A percentile compares a stretch with the other conserved stretches of the same genome.
phyloP scores from a whole-genome alignment of 2,113 vertebrate genomes.

The Labeo catla region DNA sequence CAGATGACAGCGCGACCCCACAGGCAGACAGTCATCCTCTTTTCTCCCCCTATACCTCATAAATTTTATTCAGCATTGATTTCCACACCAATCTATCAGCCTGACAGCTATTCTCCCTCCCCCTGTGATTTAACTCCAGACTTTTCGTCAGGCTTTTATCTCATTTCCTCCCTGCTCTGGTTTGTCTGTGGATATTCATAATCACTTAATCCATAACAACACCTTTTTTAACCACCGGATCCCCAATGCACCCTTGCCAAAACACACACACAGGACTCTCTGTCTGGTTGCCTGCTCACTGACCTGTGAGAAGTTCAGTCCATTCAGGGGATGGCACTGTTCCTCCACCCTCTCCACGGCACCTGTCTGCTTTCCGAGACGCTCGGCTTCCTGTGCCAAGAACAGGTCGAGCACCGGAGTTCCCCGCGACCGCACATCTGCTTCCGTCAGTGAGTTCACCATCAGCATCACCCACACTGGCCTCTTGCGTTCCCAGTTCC shows the following conservation, averaged over 20 bases:
- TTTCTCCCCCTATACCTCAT: slow-evolving; percentile 37
- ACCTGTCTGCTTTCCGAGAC: slow-evolving; percentile 88
- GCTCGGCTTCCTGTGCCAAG: slow-evolving; percentile 93
- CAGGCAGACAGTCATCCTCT: slow-evolving; percentile 32
- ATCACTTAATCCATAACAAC: slow-evolving; percentile 36
- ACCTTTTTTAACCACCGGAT: slow-evolving; percentile 26
- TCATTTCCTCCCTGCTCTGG: slow-evolving; percentile 7
- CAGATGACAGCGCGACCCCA: slow-evolving; percentile 16
- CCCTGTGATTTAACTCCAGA: slow-evolving; percentile 25
- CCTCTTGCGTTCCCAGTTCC: slow-evolving; percentile 98
- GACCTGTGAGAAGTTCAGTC: slow-evolving; percentile 98
- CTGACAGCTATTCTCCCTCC: slow-evolving; percentile 11
- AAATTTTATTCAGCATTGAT: slow-evolving; percentile 42
- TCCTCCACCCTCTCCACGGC: slow-evolving; percentile 96
- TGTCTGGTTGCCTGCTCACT: slow-evolving; percentile 29
- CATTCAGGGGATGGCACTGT: slow-evolving; percentile 95
- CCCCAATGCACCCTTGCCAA: not conserved
- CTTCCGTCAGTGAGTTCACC: slow-evolving; percentile 97
- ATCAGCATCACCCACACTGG: slow-evolving; percentile 99
- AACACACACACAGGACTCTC: slow-evolving; percentile 28
- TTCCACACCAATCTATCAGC: slow-evolving; percentile 45
- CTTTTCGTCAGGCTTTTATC: slow-evolving; percentile 25
- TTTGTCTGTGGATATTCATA: slow-evolving; percentile 43
- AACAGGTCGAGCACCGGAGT: slow-evolving; percentile 94
- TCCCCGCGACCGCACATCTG: slow-evolving; percentile 90